Base-by-base conservation (phyloP, 2,113 vertebrate species). In the Amia ocellicauda region DNA sequence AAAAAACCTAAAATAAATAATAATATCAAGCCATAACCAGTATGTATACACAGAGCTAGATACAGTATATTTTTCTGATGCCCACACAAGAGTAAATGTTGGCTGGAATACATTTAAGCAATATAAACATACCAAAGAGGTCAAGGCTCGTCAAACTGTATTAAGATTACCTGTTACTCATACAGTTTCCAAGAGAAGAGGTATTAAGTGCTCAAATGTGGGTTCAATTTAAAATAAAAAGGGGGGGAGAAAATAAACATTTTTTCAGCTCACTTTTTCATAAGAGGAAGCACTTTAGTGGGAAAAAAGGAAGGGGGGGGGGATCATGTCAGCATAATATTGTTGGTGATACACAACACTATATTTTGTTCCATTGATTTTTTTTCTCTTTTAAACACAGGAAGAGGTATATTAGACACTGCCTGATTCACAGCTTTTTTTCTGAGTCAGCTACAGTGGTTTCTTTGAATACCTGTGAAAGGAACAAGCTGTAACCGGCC, bases 201-300 rank as follows among this genome's bases (percentile, higher is more conserved):
- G 81, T 79, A 86, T 79, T 85, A 82, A 74, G 64, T 64, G 55
- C 62, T 76, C 67, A 80, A 81, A 85, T 68, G 69, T 57, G 61
- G 60, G 28, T 78, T 85, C 67, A 71, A 78, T 77, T 79, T 75
- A 78, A 85, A 83, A 74, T 57, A 67, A 68, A 73, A 3, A 36
- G 42, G 60, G 36, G 49, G 55, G 51, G 60, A 69, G 72, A 64
- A 81, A 88, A 91, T 89, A 76, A 86, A 88, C 67, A 75, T 80
- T 69, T 74, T 42, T 70, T 36, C 27, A 76, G 76, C 66, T 69
- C 11, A 4, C 60, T 75, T 82, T 84, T 84, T 81, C 69, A 76
- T 71, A 66, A 77, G 23, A 85, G 68, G 61, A 61, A 84, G 69
- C 60, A 69, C 78, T 85, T 80, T 66, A 26, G n/a, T 68, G 56